Conservation (phyloP, 2,797 vertebrate species). For the Poecilia wingei region DNA sequence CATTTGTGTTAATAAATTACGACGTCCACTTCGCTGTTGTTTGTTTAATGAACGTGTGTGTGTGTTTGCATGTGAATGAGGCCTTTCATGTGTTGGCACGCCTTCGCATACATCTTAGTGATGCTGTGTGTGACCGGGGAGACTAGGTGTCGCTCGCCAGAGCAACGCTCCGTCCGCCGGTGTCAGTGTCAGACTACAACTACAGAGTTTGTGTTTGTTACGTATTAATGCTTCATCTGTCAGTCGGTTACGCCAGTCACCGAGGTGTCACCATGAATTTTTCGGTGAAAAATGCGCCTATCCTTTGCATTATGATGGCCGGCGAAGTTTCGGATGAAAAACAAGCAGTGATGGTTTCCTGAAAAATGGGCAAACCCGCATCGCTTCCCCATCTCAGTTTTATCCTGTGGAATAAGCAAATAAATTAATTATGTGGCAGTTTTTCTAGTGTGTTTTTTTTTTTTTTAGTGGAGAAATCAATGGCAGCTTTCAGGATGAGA, state of each 20-base stretch:
- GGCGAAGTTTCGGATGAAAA: slow-evolving; percentile 54
- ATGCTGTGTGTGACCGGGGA: slow-evolving; percentile 32
- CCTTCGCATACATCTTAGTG: slow-evolving; percentile 20
- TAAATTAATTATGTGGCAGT: slow-evolving; percentile 72
- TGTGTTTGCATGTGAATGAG: slow-evolving; percentile 38
- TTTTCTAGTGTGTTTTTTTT: slow-evolving; percentile 25
- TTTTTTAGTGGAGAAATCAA: slow-evolving; percentile 66
- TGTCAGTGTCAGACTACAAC: slow-evolving; percentile 51
- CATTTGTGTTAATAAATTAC: slow-evolving; percentile 34
- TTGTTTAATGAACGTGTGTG: slow-evolving; percentile 41
- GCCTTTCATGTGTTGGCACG: slow-evolving; percentile 29
- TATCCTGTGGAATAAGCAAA: slow-evolving; percentile 68
- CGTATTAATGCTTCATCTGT: slow-evolving; percentile 71
- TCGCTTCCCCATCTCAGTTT: slow-evolving; percentile 2
- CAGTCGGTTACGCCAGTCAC: slow-evolving; percentile 57
- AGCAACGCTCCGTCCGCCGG: slow-evolving; percentile 32
- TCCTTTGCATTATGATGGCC: slow-evolving; percentile 43
- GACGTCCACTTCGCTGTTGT: slow-evolving; percentile 32
- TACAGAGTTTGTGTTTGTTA: slow-evolving; percentile 62
- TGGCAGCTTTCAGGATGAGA: slow-evolving; percentile 58
- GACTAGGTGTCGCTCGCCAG: slow-evolving; percentile 27
- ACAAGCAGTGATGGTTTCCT: slow-evolving; percentile 48
- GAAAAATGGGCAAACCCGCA: slow-evolving; percentile 48
- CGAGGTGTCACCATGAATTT: slow-evolving; percentile 71
- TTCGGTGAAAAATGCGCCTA: slow-evolving; percentile 57